Percentiles rank a stretch among this genome's conserved stretches.
These are phyloP conservation scores for Vanacampus margaritifer DNA, from an alignment of 2,113 vertebrate species.

Conservation along the genomic window DNA sequence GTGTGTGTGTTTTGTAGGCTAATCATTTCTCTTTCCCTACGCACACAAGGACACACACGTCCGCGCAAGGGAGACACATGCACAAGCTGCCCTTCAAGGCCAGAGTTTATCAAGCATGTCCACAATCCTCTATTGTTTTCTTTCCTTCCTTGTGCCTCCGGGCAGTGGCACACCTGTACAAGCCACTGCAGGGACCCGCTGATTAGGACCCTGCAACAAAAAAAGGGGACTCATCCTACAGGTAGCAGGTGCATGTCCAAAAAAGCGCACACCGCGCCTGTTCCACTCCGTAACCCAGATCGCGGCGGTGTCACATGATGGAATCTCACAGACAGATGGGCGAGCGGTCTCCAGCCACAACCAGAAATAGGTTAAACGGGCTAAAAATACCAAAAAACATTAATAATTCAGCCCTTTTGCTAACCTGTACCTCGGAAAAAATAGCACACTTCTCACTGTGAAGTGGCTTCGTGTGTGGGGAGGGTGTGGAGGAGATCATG, in stretches of 20 bases:
- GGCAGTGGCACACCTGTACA: constrained; percentile 48
- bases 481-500: constrained; percentile 13
- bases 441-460: constrained; percentile 56
- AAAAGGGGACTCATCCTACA: constrained; percentile 45
- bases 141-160: constrained; percentile 25
- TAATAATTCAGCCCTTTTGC: constrained; percentile 71
- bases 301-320: constrained; percentile 63
- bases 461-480: constrained; percentile 49
- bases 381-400: constrained; percentile 75
- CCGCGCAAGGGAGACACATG: background rate
- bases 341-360: constrained; percentile 69
- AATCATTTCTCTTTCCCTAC: constrained; percentile 25
- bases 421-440: constrained; percentile 68
- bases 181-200: constrained; percentile 51
- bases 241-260: background rate
- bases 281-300: constrained; percentile 69
- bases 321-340: constrained; percentile 64
- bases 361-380: constrained; percentile 75
- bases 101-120: constrained; percentile 49
- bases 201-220: constrained; percentile 49
- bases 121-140: constrained; percentile 15
- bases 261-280: background rate
- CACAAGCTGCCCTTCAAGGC: constrained; percentile 21
- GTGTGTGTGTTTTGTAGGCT: constrained; percentile 20
- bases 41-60: constrained; percentile 17